Evolutionary conservation across 2,888 invertebrate genomes (phyloP).

Genomic region (Acanthosepion lycidas): DNA sequence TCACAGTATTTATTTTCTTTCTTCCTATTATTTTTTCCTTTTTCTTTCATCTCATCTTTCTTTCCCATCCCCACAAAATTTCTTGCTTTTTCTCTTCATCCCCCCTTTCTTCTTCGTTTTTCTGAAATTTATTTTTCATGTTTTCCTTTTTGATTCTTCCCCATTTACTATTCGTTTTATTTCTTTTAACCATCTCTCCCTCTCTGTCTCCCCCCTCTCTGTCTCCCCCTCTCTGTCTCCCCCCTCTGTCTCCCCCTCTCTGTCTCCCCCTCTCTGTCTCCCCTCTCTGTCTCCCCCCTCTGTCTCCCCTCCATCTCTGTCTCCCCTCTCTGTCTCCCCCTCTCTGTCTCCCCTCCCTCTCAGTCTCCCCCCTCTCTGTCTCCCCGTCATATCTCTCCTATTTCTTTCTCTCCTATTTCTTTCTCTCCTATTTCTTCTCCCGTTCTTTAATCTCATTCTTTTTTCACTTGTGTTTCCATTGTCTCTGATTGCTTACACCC

Average conservation of each 20-base stretch:
- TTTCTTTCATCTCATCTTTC: neutral
- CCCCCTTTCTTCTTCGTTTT: neutral
- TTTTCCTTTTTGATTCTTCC: neutral
- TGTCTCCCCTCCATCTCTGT: neutral
- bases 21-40: neutral
- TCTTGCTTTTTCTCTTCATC: neutral
- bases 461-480: neutral
- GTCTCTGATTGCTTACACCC: no score
- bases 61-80: neutral
- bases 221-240: neutral
- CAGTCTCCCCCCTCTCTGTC: neutral
- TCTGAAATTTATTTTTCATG: rapidly evolving
- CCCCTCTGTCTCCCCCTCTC: neutral
- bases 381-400: no score
- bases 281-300: no score
- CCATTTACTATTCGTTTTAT: neutral
- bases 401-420: neutral
- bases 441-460: neutral
- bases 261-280: neutral
- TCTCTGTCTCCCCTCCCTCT: neutral
- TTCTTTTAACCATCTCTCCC: neutral
- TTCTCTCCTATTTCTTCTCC: neutral
- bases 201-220: neutral
- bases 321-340: neutral
- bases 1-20: neutral